phyloP scores from a whole-genome alignment of 1,140 invertebrate species.

The Lineus longissimus region DNA sequence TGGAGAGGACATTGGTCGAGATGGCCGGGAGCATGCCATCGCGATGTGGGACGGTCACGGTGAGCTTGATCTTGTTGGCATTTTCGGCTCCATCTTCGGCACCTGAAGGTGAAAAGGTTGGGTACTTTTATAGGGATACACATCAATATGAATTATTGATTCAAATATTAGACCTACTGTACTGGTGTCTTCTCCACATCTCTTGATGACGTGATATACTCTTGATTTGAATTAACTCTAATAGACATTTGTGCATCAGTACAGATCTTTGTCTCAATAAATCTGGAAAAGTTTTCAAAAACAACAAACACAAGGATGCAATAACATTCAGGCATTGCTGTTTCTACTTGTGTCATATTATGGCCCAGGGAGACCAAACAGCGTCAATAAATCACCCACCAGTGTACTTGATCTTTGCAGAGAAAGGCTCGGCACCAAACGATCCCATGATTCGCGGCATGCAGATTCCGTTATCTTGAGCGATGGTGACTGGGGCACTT shows the following conservation, averaged over 20 bases:
- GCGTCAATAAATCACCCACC: slow-evolving; percentile 43
- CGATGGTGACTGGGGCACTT: slow-evolving; percentile 41
- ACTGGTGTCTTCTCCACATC: not conserved
- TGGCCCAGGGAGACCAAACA: too few relatives aligned
- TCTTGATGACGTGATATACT: too few relatives aligned
- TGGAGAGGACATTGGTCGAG: slow-evolving; percentile 49
- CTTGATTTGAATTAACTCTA: too few relatives aligned
- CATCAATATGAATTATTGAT: not conserved
- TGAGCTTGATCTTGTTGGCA: slow-evolving; percentile 46
- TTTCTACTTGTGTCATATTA: too few relatives aligned
- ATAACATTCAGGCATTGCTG: too few relatives aligned
- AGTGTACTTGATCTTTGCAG: slow-evolving; percentile 51
- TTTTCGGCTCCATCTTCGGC: slow-evolving; percentile 34
- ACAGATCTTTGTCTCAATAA: too few relatives aligned
- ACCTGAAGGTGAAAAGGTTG: slow-evolving; percentile 27
- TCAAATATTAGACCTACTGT: not conserved
- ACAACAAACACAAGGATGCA: too few relatives aligned
- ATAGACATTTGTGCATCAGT: too few relatives aligned
- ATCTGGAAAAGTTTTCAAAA: too few relatives aligned
- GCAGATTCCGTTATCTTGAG: slow-evolving; percentile 42
- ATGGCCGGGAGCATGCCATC: slow-evolving; percentile 54
- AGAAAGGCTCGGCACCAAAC: slow-evolving; percentile 52
- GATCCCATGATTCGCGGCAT: slow-evolving; percentile 32
- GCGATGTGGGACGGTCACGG: slow-evolving; percentile 50
- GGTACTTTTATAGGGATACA: not conserved